Evolutionary conservation across 2,797 vertebrate genomes (phyloP).

Genomic region (Crypturellus tataupa): DNA sequence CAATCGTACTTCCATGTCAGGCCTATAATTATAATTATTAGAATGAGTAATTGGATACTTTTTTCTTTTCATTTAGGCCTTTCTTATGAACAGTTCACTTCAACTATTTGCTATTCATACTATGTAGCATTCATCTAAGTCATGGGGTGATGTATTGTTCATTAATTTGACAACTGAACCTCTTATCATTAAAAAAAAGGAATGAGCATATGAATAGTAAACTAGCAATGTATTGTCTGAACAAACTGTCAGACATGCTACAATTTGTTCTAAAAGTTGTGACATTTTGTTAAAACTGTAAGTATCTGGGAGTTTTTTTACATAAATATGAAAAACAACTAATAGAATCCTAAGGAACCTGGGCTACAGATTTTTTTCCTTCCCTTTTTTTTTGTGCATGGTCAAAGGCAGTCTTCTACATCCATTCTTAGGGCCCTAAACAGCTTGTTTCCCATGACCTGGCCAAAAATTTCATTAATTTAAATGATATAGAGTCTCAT

Average conservation of each 20-base stretch:
- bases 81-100: neutral
- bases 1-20: neutral
- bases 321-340: neutral
- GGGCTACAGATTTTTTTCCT: neutral
- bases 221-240: neutral
- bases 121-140: neutral
- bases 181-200: neutral
- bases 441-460: neutral
- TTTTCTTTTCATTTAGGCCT: neutral
- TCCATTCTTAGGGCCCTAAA: neutral
- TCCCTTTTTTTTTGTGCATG: neutral
- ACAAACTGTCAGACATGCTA: neutral
- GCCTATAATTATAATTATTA: constrained; percentile 30
- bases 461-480: neutral
- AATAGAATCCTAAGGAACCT: neutral
- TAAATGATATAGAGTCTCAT: too few relatives aligned
- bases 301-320: neutral
- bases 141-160: constrained; percentile 19
- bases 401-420: neutral
- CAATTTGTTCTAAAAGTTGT: neutral
- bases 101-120: neutral
- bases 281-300: neutral
- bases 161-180: constrained; percentile 33
- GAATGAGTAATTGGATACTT: constrained; percentile 14
- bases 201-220: neutral